Base-by-base conservation (phyloP, 2,797 vertebrate genomes). In the Mus minutoides region DNA sequence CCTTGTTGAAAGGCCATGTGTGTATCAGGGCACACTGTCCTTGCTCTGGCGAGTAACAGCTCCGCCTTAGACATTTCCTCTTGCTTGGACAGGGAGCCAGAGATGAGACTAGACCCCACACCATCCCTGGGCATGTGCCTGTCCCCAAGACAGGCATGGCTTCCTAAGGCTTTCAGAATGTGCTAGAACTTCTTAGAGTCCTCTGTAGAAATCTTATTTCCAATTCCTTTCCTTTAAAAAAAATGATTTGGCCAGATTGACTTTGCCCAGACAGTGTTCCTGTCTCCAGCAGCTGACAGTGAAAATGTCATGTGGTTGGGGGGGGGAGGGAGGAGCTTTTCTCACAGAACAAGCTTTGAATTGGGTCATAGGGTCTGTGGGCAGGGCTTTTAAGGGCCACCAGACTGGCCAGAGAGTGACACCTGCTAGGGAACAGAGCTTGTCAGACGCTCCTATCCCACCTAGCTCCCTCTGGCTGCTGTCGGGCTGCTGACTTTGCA, bases 151-250 rank as follows among this genome's bases (percentile, higher is more conserved):
- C 54, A 52, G 16, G n/a, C 54, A 2, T 71, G 62, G 52, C 58
- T 58, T 80, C 82, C 76, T 93, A 84, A 49, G 64, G 89, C 88
- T 85, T 62, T 90, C 26, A 89, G 62, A 52, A 94, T 86, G 76
- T 71, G 31, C 46, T 64, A 77, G n/a, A 77, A 43, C 22, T n/a
- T 89, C 94, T 89, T 64, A 82, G 87, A 90, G 34, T 14, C 13
- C 34, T 13, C 14, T 12, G 0, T 67, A 37, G 67, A 86, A 56
- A 62, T 89, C 67, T 95, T 77, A 56, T 71, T 96, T 40, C 34
- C 4, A 3, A n/a, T 31, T 64, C 89, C 54, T 89, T 86, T 29
- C 76, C 43, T 91, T 83, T 82, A 29, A 73, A 67, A 3, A 58
- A 58, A 7, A 12, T 16, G 52, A 49, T 89, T 79, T 89, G 34